Evolutionary conservation across 1,140 invertebrate species (phyloP).

Genomic region (Geopemphigus sp.): DNA sequence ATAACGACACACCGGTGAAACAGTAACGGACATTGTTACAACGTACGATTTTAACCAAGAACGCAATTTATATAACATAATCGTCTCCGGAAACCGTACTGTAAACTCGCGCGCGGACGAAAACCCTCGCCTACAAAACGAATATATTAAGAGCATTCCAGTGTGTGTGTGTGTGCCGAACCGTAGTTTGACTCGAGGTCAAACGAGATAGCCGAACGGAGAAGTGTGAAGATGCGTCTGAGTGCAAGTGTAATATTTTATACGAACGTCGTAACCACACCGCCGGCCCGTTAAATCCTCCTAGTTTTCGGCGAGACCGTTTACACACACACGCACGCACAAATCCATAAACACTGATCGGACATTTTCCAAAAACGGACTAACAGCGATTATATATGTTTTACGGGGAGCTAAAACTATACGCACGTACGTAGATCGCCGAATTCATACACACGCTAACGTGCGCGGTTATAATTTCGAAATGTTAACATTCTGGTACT

Average conservation of each 20-base stretch:
- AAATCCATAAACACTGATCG: not conserved
- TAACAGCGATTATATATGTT: not conserved
- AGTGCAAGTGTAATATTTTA: not conserved
- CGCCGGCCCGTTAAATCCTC: too few species aligned
- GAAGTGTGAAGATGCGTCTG: not conserved
- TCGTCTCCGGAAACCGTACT: slow-evolving; percentile 23
- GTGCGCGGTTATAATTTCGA: not conserved
- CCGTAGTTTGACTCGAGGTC: slow-evolving; percentile 15
- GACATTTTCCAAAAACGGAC: not conserved
- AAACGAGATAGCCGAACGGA: slow-evolving; percentile 14
- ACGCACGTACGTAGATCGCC: too few species aligned
- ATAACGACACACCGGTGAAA: slow-evolving; percentile 24
- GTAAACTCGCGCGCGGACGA: too few species aligned
- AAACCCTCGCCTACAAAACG: slow-evolving; percentile 4
- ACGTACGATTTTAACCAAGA: not conserved
- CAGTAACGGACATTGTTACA: not conserved
- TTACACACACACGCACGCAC: too few species aligned
- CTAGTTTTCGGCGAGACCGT: too few species aligned
- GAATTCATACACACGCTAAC: not conserved
- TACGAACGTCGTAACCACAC: too few species aligned
- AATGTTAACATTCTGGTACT: not conserved
- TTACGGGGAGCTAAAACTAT: not conserved
- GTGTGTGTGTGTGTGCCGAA: slow-evolving; percentile 17
- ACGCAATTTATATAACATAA: slow-evolving; percentile 3
- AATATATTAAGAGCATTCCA: slow-evolving; percentile 22